Evolutionary conservation across 2,797 vertebrate species (phyloP), one percentile per base, ranked within the genome.

Genomic region (Alcedo quadribrachys): DNA sequence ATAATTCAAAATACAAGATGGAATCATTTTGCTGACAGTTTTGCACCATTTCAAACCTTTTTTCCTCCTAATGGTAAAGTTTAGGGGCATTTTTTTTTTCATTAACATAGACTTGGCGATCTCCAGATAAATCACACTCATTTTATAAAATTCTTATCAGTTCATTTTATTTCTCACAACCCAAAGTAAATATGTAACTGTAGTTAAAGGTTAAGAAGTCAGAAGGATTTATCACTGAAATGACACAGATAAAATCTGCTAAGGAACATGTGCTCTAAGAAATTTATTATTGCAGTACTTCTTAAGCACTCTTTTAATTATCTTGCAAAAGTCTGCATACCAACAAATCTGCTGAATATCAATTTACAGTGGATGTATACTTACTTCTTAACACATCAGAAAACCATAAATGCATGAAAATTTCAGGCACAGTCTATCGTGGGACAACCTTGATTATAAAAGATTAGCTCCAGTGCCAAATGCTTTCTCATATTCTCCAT

Each of bases 281-380:
- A 90, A 94, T 92, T 88, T 94, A 95, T 94, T 93, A 90, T 66
- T 8, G 1, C 50, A 91, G 70, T 88, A 84, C 50, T 80, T 94
- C 33, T n/a, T 51, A 92, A 93, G 77, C 1, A 0, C 7, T 79
- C 62, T 69, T 65, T 89, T 95, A 85, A 92, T 90, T 89, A 90
- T 94, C 76, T 92, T 88, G 83, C 81, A 92, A 91, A 94, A 93
- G 77, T 83, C 69, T 93, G 42, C 86, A 85, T 40, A 55, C 51
- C 97, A 85, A 85, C 81, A 96, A 94, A 94, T 85, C 60, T 85
- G 84, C 57, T 93, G 83, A 88, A 76, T 80, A 94, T 92, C 88
- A 90, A 66, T 71, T 87, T 73, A 88, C 37, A 51, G 32, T 90
- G 76, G 80, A 92, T 92, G 79, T 43, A 80, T 65, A 57, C 46